Base-by-base conservation (phyloP, 2,113 vertebrate genomes). In the Oncorhynchus gorbuscha region DNA sequence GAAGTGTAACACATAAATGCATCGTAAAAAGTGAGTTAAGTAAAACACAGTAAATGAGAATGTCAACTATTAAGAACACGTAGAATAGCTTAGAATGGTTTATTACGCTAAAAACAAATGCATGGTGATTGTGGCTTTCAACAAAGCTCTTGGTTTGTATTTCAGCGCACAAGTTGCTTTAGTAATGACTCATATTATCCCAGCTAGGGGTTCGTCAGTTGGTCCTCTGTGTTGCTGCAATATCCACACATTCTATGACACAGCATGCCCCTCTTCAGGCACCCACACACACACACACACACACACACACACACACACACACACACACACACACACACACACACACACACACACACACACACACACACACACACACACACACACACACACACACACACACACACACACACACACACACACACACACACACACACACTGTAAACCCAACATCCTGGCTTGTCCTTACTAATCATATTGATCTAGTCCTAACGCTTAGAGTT, bases 161-260 rank as follows among this genome's bases (percentile, higher is more conserved):
- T 81, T 39, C 16, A 55, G 83, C 82, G 76, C 75, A 45, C 6
- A 74, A 79, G 83, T 77, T 74, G 81, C 81, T 73, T 70, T 59
- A 79, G 83, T 79, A 85, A 86, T 90, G 90, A 92, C 85, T 92
- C 89, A 92, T 88, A 80, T 18, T 80, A 76, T 76, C 79, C 85
- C 59, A 62, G 59, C 59, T 35, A 39, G 81, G 89, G 81, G 85
- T 85, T 78, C 75, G 74, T 22, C 59, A 62, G 83, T 79, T 72
- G 70, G 65, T 83, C 65, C 64, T 89, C 83, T 84, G 87, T 87
- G 84, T 81, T 18, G 81, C 84, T 18, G 51, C 51, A 55, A 55
- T 55, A 55, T 18, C 51, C 51, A 55, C 51, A 85, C 81, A 87
- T 89, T 84, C 82, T 59, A 45, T 71, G 16, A 55, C 51, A 14